These are phyloP conservation scores for Nymphalis io DNA, from an alignment of 1,140 invertebrate genomes.

Conservation along the genomic window DNA sequence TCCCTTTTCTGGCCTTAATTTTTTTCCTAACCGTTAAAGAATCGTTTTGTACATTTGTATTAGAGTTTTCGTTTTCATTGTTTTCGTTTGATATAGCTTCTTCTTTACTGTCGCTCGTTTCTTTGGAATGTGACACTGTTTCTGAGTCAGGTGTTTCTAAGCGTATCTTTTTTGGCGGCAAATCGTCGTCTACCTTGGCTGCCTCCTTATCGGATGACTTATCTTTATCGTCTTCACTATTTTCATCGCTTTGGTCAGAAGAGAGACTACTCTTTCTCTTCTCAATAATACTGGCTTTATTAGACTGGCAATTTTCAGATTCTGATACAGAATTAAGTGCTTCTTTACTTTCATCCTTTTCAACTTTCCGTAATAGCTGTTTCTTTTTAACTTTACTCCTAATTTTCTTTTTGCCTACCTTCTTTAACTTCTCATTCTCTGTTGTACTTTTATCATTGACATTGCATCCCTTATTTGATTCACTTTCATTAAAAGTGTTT, in stretches of 20 bases:
- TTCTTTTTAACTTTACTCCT: constrained; percentile 66
- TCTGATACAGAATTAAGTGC: constrained; percentile 55
- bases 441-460: constrained; percentile 62
- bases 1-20: constrained; percentile 72
- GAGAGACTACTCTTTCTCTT: constrained; percentile 75
- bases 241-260: constrained; percentile 63
- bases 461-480: constrained; percentile 59
- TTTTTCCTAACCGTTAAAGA: constrained; percentile 62
- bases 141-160: constrained; percentile 67
- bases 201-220: constrained; percentile 55
- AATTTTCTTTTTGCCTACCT: constrained; percentile 62
- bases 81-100: constrained; percentile 34
- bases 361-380: constrained; percentile 54
- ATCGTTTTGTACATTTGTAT: constrained; percentile 53
- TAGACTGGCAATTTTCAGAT: constrained; percentile 61
- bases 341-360: constrained; percentile 55
- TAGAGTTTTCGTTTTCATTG: constrained; percentile 52
- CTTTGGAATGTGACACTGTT: constrained; percentile 64
- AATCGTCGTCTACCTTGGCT: constrained; percentile 57
- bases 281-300: constrained; percentile 73
- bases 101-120: constrained; percentile 47
- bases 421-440: constrained; percentile 60
- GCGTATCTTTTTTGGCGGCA: constrained; percentile 71
- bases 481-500: constrained; percentile 76
- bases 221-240: constrained; percentile 60